phyloP scores from a whole-genome alignment of 1,140 invertebrate genomes.

The Lasioglossum baleicum region DNA sequence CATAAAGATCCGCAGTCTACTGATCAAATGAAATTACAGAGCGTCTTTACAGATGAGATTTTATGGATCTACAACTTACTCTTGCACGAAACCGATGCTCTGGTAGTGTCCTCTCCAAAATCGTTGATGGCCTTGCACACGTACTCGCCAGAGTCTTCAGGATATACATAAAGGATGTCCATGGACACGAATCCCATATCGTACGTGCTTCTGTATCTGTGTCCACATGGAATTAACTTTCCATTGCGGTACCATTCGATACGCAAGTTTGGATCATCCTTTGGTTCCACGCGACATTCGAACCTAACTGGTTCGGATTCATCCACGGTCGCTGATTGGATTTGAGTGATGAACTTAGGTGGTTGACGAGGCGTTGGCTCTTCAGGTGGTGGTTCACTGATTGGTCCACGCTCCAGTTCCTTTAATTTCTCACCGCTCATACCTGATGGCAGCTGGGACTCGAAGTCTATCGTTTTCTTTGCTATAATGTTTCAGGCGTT shows the following conservation, averaged over 20 bases:
- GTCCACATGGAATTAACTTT: constrained; percentile 91
- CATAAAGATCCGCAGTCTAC: too few relatives aligned
- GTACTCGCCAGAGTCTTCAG: constrained; percentile 96
- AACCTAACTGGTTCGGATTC: constrained; percentile 96
- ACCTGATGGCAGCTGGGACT: constrained; percentile 94
- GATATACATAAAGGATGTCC: constrained; percentile 95
- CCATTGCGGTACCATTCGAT: constrained; percentile 97
- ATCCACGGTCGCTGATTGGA: constrained; percentile 88
- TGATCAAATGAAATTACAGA: too few relatives aligned
- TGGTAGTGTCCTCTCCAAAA: constrained; percentile 92
- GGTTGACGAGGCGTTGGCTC: constrained; percentile 85
- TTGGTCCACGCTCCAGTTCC: constrained; percentile 92
- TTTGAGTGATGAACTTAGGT: constrained; percentile 92
- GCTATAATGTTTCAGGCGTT: constrained; percentile 72
- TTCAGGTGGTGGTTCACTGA: constrained; percentile 84
- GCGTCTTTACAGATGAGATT: not conserved
- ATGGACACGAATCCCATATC: constrained; percentile 97
- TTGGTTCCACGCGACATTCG: constrained; percentile 96
- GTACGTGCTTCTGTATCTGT: constrained; percentile 94
- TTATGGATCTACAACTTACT: constrained; percentile 79
- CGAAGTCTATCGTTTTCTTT: constrained; percentile 93
- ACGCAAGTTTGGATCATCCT: constrained; percentile 94
- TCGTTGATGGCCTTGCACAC: constrained; percentile 93
- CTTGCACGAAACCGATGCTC: constrained; percentile 91
- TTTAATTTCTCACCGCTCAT: constrained; percentile 96